Evolutionary conservation across 30 jellyfish, hydroid and myxozoan genomes (phyloP).

Genomic region (Aurelia aurita complex sp. Pacific): DNA sequence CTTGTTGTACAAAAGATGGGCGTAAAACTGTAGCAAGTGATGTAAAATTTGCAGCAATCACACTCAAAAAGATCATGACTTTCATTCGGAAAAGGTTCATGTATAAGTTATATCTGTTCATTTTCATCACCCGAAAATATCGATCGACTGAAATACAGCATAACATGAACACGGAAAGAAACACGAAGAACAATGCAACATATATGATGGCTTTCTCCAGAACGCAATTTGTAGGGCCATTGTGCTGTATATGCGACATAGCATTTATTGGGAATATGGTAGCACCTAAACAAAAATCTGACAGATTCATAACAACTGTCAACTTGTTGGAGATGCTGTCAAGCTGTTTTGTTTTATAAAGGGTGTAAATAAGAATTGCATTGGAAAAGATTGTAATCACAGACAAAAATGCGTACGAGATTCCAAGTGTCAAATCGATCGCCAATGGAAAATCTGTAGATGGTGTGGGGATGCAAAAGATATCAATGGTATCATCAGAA

Average conservation of each 20-base stretch:
- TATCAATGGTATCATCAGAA: too few species aligned
- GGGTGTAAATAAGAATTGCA: constrained; percentile 36
- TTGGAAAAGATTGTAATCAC: constrained; percentile 8
- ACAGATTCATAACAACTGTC: constrained; percentile 35
- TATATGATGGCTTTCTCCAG: constrained; percentile 16
- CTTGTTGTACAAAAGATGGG: not conserved
- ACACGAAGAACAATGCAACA: constrained; percentile 29
- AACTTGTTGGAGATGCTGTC: constrained; percentile 35
- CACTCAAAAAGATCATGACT: constrained; percentile 13
- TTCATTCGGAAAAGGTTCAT: constrained; percentile 52
- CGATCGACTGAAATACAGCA: constrained; percentile 41
- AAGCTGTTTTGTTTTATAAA: constrained; percentile 44
- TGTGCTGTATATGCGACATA: not conserved
- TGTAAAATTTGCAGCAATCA: constrained; percentile 5
- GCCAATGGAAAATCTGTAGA: too few species aligned
- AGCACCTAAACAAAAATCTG: constrained; percentile 49
- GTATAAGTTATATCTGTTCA: constrained; percentile 32
- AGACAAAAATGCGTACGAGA: not conserved
- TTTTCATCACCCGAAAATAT: constrained; percentile 43
- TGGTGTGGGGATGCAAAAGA: too few species aligned
- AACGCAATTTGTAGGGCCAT: constrained; percentile 9
- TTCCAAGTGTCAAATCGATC: too few species aligned
- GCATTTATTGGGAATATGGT: constrained; percentile 22
- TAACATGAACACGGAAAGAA: constrained; percentile 49
- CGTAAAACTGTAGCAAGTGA: not conserved